Evolutionary conservation across 2,888 invertebrate genomes (phyloP).

Genomic region (Uropetala carovei): DNA sequence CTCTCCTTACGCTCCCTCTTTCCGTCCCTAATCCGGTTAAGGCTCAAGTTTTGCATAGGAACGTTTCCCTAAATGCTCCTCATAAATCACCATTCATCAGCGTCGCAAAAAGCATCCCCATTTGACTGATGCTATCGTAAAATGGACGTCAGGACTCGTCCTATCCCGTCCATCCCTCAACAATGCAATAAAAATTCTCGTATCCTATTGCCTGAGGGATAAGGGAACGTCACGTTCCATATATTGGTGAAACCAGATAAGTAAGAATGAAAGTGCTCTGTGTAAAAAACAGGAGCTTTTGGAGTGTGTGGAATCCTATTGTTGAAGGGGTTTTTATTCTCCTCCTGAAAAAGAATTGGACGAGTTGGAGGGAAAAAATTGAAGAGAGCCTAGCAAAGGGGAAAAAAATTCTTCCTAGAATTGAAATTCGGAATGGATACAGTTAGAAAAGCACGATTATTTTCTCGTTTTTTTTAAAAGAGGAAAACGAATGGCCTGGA

Average conservation of each 20-base stretch:
- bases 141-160: background rate
- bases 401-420: background rate
- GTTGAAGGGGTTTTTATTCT: background rate
- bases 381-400: background rate
- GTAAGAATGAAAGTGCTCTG: background rate
- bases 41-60: background rate
- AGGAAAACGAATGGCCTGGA: background rate
- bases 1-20: background rate
- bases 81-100: conserved; percentile 21
- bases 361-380: background rate
- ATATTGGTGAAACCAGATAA: background rate
- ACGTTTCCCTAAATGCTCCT: background rate
- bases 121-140: background rate
- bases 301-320: background rate
- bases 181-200: background rate
- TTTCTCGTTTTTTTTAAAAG: background rate
- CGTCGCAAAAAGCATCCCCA: background rate
- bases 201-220: background rate
- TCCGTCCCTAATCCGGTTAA: background rate
- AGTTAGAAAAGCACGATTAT: background rate
- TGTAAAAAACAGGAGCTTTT: background rate
- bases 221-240: background rate
- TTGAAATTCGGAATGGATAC: conserved; percentile 29
- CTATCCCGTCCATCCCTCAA: background rate
- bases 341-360: background rate